Base-by-base conservation (phyloP, 2,797 vertebrate species). In the Salmo trutta region DNA sequence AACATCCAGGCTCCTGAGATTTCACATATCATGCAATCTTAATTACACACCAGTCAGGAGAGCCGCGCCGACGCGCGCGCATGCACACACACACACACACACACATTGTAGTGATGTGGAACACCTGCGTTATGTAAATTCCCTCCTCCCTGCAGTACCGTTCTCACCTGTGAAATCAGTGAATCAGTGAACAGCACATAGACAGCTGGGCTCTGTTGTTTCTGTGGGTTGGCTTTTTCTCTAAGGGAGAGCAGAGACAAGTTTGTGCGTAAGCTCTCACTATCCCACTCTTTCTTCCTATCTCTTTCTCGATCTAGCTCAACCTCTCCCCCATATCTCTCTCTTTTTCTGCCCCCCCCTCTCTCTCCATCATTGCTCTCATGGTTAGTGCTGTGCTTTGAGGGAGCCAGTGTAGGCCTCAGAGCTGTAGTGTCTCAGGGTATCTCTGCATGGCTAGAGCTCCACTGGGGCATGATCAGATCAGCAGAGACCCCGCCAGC, bases 21-120 rank as follows among this genome's bases (percentile, higher is more conserved):
- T 91, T 89, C 86, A 82, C 89, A 88, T 88, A 92, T 91, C 90
- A 86, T 77, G 85, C 81, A 24, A 83, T 93, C 90, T 93, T 94
- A 94, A 94, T 95, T 93, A 93, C 92, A 88, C 81, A 73, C 72
- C 86, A 83, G 80, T 75, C 74, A 29, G 73, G 75, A 85, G 88
- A 83, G 77, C 88, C 71, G 79, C 85, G 85, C 90, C 89, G 82
- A 83, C 84, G 54, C 66, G 71, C 68, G 74, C 79, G 75, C 73
- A 74, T 69, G 70, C 66, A 74, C 75, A 62, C 54, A 68, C 53
- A 41, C 69, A 36, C 74, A 16, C 41, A 59, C n/a, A 51, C 27
- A 29, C n/a, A 68, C 10, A 51, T 16, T 0, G n/a, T 33, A 69
- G 36, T 67, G 47, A 21, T 31, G 24, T 12, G 54, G 36, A 78